Evolutionary conservation across 35 echinoderm and acorn worm species (phyloP), one percentile per base, ranked within the genome.

Genomic region (Eucidaris tribuloides): DNA sequence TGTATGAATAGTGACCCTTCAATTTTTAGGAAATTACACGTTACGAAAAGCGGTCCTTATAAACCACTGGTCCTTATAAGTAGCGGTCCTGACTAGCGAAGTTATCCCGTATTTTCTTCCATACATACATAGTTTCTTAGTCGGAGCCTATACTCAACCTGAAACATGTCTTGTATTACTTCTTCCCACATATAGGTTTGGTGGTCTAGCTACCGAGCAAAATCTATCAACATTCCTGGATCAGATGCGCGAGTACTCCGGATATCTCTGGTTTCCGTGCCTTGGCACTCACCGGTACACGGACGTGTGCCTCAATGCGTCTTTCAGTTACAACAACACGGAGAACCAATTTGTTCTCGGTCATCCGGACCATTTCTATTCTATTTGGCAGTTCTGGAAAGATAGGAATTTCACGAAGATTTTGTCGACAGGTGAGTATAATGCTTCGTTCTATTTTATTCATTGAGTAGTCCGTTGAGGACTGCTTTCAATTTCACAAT

Each of bases 321-420:
- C 52, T 34, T 55, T 55, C 52, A 7, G 30, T 19, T 80, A 80
- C 52, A 80, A 80, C 77, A 80, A 55, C 27, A 56, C 77, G 1
- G 77, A 80, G 28, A 80, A 80, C 34, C 45, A 58, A 18, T 80
- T 80, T 29, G 77, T 80, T 7, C 17, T 80, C 30, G 77, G 77
- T 33, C 77, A 80, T 36, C 77, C 77, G 25, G 37, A 80, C 11
- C 77, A 80, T 57, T 80, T 80, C 25, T 52, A 80, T 20, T 42
- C 77, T 5, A 58, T 80, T 27, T 80, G 77, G 77, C 45, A 80
- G 27, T 80, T 80, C 48, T 80, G 77, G 77, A 80, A 50, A 13
- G 77, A 80, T 27, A 55, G 77, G 45, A 50, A 80, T 27, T 58
- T 80, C 52, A 80, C 77, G 7, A 80, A 58, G 77, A 80, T 80